Base-by-base conservation (phyloP, 2,113 vertebrate species). In the Numenius arquata region DNA sequence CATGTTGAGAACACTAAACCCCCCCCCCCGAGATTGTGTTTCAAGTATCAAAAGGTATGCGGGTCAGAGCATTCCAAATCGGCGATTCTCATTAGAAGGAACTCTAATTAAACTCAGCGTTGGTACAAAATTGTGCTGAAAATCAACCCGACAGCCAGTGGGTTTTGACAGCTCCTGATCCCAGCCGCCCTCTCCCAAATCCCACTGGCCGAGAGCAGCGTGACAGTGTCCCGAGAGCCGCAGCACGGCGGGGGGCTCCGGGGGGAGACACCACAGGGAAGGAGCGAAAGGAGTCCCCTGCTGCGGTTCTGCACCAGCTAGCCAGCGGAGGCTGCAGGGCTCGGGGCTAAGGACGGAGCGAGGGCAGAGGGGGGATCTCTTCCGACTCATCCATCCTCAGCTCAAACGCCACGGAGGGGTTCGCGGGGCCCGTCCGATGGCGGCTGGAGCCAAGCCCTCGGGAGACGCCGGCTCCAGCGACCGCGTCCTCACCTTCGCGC, bases 401-500 rank as follows among this genome's bases (percentile, higher is more conserved):
- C 22, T 6, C 10, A 67, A 67, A 10, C 3, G 25, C 1, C 71
- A 34, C 17, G 81, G 8, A 41, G n/a, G 59, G 19, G 5, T 2
- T 23, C 21, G 5, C 29, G 15, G 22, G 47, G 7, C 15, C 30
- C 50, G 2, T 2, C 70, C 1, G 12, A 29, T 0, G 23, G 40
- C 38, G 20, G 45, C 52, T 17, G 18, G 7, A 41, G 36, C 2
- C 1, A 23, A 29, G 53, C 1, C 5, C 29, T 15, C 7, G 6
- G 58, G 43, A 47, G 38, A 47, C 1, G 8, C 10, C 38, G 23
- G 56, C 50, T 12, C 13, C 25, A 15, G 56, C 13, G 13, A 13
- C 20, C 62, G 13, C 0, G 12, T 15, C 55, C 75, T 85, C 95
- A 99, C 99, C 99, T 99, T 99, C 13, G 99, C 99, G 95, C 98